Conservation (phyloP, 2,113 vertebrate genomes). For the Lycaon pictus region DNA sequence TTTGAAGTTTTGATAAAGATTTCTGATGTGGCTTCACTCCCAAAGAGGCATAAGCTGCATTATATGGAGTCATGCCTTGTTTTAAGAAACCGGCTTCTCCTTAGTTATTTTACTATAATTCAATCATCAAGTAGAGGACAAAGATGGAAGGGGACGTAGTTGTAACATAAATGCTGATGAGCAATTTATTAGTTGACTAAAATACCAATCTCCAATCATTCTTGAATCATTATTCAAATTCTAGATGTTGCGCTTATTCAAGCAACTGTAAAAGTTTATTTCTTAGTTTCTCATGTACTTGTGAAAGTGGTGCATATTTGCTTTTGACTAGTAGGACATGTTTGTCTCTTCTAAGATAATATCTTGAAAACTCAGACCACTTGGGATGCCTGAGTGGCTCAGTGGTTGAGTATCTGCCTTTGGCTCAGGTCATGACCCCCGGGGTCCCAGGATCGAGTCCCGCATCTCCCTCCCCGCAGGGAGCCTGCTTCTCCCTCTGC, state of each 20-base stretch:
- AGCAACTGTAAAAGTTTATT: neutral
- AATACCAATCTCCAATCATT: neutral
- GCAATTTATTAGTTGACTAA: neutral
- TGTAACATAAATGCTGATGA: conserved; percentile 58
- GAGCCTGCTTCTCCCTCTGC: too few relatives aligned
- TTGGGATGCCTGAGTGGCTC: neutral
- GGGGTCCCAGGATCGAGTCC: too few relatives aligned
- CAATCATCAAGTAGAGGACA: conserved; percentile 39
- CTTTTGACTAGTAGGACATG: neutral
- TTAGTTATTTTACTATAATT: conserved; percentile 53
- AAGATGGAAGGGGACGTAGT: neutral
- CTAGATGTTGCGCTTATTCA: neutral
- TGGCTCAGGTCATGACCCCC: too few relatives aligned
- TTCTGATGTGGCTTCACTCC: neutral
- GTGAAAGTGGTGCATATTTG: neutral
- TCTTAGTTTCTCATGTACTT: neutral
- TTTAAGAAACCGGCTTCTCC: conserved; percentile 15
- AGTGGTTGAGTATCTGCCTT: too few relatives aligned
- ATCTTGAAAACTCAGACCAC: neutral
- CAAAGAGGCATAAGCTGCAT: neutral
- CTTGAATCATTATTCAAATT: neutral
- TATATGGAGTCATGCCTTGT: neutral
- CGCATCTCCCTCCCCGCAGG: too few relatives aligned
- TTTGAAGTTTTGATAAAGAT: neutral
- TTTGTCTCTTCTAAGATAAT: neutral